A percentile compares a stretch with the other conserved stretches of the same genome.
Evolutionary conservation across 2,797 vertebrate genomes (phyloP).

Genomic region (Centropyge bicolor): DNA sequence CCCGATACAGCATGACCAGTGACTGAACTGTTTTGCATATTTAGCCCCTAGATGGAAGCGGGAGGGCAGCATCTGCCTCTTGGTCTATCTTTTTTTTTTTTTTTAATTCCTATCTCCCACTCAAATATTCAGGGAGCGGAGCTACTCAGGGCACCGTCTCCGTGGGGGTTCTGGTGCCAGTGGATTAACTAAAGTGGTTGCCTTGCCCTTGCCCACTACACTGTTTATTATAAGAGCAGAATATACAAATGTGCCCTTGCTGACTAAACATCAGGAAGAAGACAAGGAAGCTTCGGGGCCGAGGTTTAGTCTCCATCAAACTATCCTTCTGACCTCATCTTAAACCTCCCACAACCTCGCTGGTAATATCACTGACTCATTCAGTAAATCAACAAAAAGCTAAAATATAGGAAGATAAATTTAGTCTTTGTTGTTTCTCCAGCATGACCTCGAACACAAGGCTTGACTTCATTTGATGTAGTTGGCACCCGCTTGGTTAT

Average conservation of each 20-base stretch:
- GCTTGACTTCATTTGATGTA: conserved; percentile 50
- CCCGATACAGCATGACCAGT: background rate
- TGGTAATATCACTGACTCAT: conserved; percentile 15
- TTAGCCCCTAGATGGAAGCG: conserved; percentile 42
- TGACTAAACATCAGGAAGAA: conserved; percentile 37
- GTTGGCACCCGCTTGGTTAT: conserved; percentile 42
- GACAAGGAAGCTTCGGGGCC: conserved; percentile 30
- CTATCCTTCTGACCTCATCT: background rate
- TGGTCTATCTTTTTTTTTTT: conserved; percentile 2
- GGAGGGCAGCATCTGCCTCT: conserved; percentile 22
- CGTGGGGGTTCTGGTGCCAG: conserved; percentile 15
- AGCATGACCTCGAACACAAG: conserved; percentile 40
- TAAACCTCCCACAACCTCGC: conserved; percentile 25
- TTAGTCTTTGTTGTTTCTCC: conserved; percentile 43
- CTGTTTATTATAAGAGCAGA: conserved; percentile 51
- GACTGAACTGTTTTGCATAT: conserved; percentile 21
- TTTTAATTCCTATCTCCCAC: conserved; percentile 19
- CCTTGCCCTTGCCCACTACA: background rate
- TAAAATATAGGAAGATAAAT: conserved; percentile 26
- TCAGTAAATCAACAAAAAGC: conserved; percentile 34
- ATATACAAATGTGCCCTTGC: conserved; percentile 26
- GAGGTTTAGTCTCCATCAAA: conserved; percentile 33
- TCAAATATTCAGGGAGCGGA: conserved; percentile 12
- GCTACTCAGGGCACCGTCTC: conserved; percentile 13
- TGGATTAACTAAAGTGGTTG: background rate